phyloP scores from a whole-genome alignment of 2,888 invertebrate genomes.

The Protula sp. region DNA sequence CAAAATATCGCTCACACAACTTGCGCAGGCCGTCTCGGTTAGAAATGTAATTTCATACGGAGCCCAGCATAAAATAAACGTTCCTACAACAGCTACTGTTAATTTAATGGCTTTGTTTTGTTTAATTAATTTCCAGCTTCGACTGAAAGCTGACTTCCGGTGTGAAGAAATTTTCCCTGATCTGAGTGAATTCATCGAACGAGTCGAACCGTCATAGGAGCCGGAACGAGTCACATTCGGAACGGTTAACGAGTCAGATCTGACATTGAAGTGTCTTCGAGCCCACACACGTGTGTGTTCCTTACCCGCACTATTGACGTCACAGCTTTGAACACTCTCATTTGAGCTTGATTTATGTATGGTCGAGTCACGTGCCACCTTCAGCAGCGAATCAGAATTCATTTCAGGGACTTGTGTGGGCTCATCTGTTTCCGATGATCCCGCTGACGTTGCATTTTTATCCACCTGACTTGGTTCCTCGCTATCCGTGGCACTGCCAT shows the following conservation, averaged over 20 bases:
- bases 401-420: too few species aligned
- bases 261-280: conserved; percentile 4
- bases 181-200: neutral
- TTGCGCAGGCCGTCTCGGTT: neutral
- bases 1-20: conserved; percentile 1
- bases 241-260: neutral
- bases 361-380: too few species aligned
- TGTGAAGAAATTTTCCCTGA: too few species aligned
- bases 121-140: neutral
- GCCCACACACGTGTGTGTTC: conserved; percentile 9
- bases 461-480: too few species aligned
- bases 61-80: conserved; percentile 19
- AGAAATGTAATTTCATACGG: conserved; percentile 17
- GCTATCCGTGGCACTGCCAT: too few species aligned
- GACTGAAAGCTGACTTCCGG: neutral
- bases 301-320: too few species aligned
- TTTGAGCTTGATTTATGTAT: too few species aligned
- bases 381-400: too few species aligned
- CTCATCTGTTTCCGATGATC: too few species aligned
- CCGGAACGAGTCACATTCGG: neutral
- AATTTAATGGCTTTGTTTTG: conserved; percentile 24
- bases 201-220: neutral
- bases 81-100: conserved; percentile 16
- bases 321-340: too few species aligned
- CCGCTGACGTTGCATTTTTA: too few species aligned